Conservation (phyloP, 1,140 invertebrate genomes). For the Pomphorhynchus laevis region DNA sequence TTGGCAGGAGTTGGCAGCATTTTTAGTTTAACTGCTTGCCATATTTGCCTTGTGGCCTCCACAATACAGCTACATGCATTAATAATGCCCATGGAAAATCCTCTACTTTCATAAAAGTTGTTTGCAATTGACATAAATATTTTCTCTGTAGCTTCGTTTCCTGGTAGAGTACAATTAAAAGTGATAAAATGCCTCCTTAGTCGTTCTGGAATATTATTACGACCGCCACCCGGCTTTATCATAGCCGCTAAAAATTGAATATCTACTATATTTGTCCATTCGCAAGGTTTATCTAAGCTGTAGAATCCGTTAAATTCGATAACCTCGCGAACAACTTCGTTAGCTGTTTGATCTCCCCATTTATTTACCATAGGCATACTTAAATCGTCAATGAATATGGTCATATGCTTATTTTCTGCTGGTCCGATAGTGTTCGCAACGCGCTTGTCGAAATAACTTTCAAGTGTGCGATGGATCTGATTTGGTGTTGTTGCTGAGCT, state of each 20-base stretch:
- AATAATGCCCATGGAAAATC: slow-evolving; percentile 15
- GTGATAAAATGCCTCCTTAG: slow-evolving; percentile 69
- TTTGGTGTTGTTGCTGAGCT: slow-evolving; percentile 57
- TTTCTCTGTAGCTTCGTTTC: slow-evolving; percentile 43
- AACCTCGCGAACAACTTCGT: slow-evolving; percentile 68
- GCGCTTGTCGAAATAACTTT: slow-evolving; percentile 71
- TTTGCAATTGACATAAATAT: slow-evolving; percentile 31
- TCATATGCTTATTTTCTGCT: slow-evolving; percentile 54
- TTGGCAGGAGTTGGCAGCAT: slow-evolving; percentile 22
- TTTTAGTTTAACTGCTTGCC: slow-evolving; percentile 21
- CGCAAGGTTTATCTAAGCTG: slow-evolving; percentile 70
- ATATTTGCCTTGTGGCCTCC: slow-evolving; percentile 18
- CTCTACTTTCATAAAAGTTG: slow-evolving; percentile 18
- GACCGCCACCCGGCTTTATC: slow-evolving; percentile 63
- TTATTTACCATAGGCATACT: slow-evolving; percentile 75
- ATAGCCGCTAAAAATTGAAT: slow-evolving; percentile 66
- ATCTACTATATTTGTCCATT: slow-evolving; percentile 56
- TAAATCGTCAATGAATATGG: slow-evolving; percentile 71
- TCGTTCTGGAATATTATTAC: slow-evolving; percentile 68
- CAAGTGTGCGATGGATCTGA: slow-evolving; percentile 41
- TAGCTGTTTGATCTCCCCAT: slow-evolving; percentile 66
- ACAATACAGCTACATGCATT: slow-evolving; percentile 16
- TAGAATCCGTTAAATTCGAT: slow-evolving; percentile 91
- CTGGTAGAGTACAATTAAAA: slow-evolving; percentile 64
- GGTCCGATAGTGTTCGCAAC: slow-evolving; percentile 71